phyloP scores from a whole-genome alignment of 1,140 invertebrate genomes.

The Drosophila lowei region DNA sequence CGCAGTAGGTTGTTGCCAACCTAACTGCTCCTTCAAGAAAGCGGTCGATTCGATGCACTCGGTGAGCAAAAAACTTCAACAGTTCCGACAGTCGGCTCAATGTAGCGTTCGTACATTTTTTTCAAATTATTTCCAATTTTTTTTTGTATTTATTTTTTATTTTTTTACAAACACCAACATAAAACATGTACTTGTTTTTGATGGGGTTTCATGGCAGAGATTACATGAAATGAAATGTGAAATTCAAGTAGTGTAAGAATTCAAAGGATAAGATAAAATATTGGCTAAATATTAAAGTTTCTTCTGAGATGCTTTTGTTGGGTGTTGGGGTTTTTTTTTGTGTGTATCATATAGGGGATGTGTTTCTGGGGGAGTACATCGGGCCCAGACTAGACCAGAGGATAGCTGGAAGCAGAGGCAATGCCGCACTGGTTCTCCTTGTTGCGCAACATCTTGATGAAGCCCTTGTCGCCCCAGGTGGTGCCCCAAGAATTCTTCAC shows the following conservation, averaged over 20 bases:
- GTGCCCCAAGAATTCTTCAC: constrained; percentile 91
- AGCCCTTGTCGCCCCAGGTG: constrained; percentile 93
- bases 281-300: constrained; percentile 53
- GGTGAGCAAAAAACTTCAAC: no score
- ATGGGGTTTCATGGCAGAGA: neutral
- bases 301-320: constrained; percentile 65
- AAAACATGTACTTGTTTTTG: constrained; percentile 14
- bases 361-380: constrained; percentile 11
- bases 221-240: constrained; percentile 43
- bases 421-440: constrained; percentile 95
- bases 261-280: constrained; percentile 7
- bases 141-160: constrained; percentile 37
- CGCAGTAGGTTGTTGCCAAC: no score
- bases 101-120: no score
- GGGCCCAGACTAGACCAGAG: constrained; percentile 87
- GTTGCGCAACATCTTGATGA: constrained; percentile 95
- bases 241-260: constrained; percentile 21
- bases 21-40: no score
- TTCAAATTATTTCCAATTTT: neutral
- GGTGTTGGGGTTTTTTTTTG: constrained; percentile 26
- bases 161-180: constrained; percentile 48
- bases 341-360: constrained; percentile 36
- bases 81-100: no score
- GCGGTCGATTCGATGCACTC: no score
- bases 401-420: constrained; percentile 91